A percentile compares a stretch with the other conserved stretches of the same genome.
Evolutionary conservation across 2,113 vertebrate genomes (phyloP).

Genomic region (Hemicordylus capensis): DNA sequence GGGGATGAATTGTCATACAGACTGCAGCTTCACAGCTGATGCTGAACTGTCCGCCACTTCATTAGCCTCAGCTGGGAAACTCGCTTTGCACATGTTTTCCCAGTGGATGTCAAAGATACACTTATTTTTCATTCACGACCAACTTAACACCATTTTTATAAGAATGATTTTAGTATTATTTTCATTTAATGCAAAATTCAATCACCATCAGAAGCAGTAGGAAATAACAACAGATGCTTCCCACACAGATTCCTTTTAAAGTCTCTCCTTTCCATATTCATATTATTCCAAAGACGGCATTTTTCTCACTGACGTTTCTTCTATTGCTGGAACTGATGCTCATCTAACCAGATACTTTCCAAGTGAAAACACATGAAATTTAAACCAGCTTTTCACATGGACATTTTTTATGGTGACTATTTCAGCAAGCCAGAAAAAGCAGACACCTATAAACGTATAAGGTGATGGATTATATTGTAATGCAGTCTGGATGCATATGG

Average conservation of each 20-base stretch:
- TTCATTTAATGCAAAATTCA: constrained; percentile 60
- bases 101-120: constrained; percentile 14
- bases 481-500: constrained; percentile 70
- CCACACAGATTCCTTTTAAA: constrained; percentile 65
- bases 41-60: constrained; percentile 39
- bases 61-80: constrained; percentile 41
- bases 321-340: constrained; percentile 69
- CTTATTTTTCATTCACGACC: constrained; percentile 48
- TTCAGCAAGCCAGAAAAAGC: constrained; percentile 67
- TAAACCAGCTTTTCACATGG: constrained; percentile 72
- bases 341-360: constrained; percentile 72
- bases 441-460: constrained; percentile 77
- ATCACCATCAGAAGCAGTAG: constrained; percentile 60
- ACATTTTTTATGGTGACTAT: constrained; percentile 71
- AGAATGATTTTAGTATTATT: constrained; percentile 34
- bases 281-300: constrained; percentile 52
- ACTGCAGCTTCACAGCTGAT: constrained; percentile 48
- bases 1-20: constrained; percentile 35
- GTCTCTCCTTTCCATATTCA: constrained; percentile 70
- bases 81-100: constrained; percentile 14
- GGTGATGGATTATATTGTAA: constrained; percentile 74
- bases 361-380: constrained; percentile 76
- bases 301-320: constrained; percentile 36
- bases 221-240: constrained; percentile 57
- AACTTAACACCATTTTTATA: constrained; percentile 29